Percentiles rank a stretch among this genome's conserved stretches.
These are phyloP conservation scores for Diloba caeruleocephala DNA, from an alignment of 2,888 invertebrate genomes.

Conservation along the genomic window DNA sequence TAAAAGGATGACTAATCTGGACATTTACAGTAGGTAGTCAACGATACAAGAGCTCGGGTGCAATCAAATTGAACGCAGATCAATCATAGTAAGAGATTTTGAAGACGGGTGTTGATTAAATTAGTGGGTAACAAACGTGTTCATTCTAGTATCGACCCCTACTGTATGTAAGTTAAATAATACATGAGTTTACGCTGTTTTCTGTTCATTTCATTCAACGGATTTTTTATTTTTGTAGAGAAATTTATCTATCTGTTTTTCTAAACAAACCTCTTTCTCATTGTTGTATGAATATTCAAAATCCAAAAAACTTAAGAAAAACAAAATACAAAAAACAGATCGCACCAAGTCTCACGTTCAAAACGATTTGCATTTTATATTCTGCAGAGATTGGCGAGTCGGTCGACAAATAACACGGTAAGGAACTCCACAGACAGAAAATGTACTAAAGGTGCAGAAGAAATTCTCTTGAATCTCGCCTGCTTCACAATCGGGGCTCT, in stretches of 20 bases:
- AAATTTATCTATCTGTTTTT: too few species aligned
- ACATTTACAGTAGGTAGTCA: too few species aligned
- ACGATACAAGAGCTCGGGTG: slow-evolving; percentile 11
- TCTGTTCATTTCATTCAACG: too few species aligned
- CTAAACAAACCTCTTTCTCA: too few species aligned
- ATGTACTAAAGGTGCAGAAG: slow-evolving; percentile 41
- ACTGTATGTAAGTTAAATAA: slow-evolving; percentile 6
- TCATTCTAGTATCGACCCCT: slow-evolving; percentile 29
- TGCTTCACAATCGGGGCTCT: slow-evolving; percentile 38
- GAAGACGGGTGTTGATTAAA: slow-evolving; percentile 47
- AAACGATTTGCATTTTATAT: slow-evolving; percentile 55
- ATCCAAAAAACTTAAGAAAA: slow-evolving; percentile 20
- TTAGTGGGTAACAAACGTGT: slow-evolving; percentile 46
- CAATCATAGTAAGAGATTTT: slow-evolving; percentile 43
- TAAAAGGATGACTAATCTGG: too few species aligned
- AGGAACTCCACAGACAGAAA: slow-evolving; percentile 36
- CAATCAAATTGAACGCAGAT: slow-evolving; percentile 30
- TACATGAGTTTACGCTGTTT: too few species aligned
- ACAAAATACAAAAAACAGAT: slow-evolving; percentile 41
- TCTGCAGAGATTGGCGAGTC: slow-evolving; percentile 51
- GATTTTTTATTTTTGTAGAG: too few species aligned
- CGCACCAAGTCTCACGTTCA: slow-evolving; percentile 51
- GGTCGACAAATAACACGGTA: slow-evolving; percentile 46
- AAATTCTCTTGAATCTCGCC: slow-evolving; percentile 40
- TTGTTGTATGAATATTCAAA: slow-evolving; percentile 8